Base-by-base conservation (phyloP, 2,888 invertebrate species). In the Mythimna pallens region DNA sequence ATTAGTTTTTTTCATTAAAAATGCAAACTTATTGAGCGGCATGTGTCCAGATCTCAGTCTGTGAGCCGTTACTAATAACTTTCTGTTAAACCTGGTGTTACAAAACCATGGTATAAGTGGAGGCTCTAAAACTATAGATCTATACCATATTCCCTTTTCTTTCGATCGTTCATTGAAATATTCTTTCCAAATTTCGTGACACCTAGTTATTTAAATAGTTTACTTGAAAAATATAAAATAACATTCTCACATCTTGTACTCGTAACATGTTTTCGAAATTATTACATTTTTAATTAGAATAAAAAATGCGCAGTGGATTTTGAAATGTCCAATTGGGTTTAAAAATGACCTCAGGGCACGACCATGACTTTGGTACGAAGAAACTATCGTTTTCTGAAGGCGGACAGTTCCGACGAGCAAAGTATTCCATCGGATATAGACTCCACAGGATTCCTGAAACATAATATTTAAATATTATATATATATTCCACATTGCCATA, bases 341-440 rank as follows among this genome's bases (percentile, higher is more conserved):
- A 3, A 95, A 84, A n/a, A 94, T 90, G 14, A 95, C 87, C 87
- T 94, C 90, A 0, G 96, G 95, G 71, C 96, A 96, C 9, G 95
- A 92, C 96, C 96, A 96, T 2, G 96, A 96, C 75, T 96, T 96
- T 2, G 96, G 96, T 70, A 95, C 86, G 83, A 96, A 96, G 85
- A 92, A 96, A 78, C 94, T 95, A 83, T 96, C 95, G 70, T 86
- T 89, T 68, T 92, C 92, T 3, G 94, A 91, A 7, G 95, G 94
- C 0, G 97, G 97, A 88, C 98, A 98, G 92, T 98, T 98, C 69
- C 95, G 93, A 63, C 98, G 96, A 0, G 99, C 98, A 91, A 97
- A 99, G 95, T 97, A 98, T 94, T 99, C 99, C 97, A 99, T 98
- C 34, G 98, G 96, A 91, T 99, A 99, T 3, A 98, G 90, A 86